Evolutionary conservation across 2,113 vertebrate species (phyloP).

Genomic region (Columbina picui): DNA sequence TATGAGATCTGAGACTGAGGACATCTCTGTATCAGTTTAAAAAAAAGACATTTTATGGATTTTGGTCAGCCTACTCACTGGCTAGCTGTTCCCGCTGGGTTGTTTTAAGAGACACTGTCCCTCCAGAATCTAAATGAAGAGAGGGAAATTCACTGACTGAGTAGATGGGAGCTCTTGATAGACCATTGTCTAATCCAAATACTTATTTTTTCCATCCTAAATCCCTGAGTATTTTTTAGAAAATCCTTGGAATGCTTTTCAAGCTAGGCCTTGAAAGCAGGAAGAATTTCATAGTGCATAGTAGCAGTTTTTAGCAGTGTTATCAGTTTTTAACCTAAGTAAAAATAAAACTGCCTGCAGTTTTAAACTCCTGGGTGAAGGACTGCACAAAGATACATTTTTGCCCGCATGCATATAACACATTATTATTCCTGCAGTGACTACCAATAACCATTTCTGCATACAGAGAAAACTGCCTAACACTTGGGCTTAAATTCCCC

Average conservation of each 20-base stretch:
- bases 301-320: background rate
- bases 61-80: background rate
- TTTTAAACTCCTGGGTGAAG: background rate
- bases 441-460: constrained; percentile 31
- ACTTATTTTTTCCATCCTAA: background rate
- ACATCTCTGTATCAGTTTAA: background rate
- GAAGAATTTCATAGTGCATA: background rate
- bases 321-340: background rate
- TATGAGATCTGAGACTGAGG: background rate
- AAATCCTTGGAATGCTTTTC: background rate
- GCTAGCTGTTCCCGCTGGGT: background rate
- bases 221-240: background rate
- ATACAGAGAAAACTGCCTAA: background rate
- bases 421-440: background rate
- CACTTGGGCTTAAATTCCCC: constrained; percentile 70
- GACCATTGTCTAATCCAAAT: background rate
- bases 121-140: background rate
- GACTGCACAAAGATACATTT: background rate
- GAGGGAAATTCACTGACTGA: background rate
- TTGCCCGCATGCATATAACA: background rate
- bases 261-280: background rate
- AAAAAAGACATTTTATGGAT: background rate
- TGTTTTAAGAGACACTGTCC: background rate
- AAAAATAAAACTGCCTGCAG: background rate
- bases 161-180: background rate